Conservation (phyloP, 2,888 invertebrate species). For the Ditula angustiorana region DNA sequence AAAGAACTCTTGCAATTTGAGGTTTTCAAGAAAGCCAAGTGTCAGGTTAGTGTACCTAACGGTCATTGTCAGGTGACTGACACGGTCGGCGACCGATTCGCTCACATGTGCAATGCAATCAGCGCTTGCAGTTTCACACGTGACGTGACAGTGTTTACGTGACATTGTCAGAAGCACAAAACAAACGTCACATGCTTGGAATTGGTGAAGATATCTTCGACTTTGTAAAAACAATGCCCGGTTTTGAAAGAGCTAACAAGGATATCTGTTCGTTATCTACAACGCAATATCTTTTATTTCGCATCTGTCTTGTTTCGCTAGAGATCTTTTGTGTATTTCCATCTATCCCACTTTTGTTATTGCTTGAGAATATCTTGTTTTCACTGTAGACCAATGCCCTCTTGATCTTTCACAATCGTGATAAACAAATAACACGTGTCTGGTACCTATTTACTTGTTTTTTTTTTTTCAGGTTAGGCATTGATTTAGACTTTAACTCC, state of each 20-base stretch:
- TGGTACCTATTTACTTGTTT: too few species aligned
- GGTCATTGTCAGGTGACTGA: not conserved
- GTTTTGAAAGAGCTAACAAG: too few species aligned
- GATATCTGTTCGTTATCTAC: too few species aligned
- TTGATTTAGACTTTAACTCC: too few species aligned
- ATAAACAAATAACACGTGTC: not conserved
- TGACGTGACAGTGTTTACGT: too few species aligned
- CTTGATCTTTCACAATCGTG: not conserved
- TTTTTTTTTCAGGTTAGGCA: too few species aligned
- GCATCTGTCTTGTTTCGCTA: too few species aligned
- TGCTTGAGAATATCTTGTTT: not conserved
- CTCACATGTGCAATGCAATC: not conserved
- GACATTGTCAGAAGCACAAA: not conserved
- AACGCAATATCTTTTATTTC: too few species aligned
- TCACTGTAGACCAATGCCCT: not conserved
- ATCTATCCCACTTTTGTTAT: too few species aligned
- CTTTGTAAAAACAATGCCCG: too few species aligned
- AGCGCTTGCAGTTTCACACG: not conserved
- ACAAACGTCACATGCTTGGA: not conserved
- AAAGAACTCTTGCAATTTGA: not conserved
- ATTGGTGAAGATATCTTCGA: too few species aligned
- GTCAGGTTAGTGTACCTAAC: slow-evolving; percentile 3
- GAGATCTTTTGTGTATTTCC: too few species aligned
- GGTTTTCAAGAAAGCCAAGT: not conserved
- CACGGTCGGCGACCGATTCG: not conserved